phyloP scores from a whole-genome alignment of 1,140 invertebrate species.

The Heliconius congener region DNA sequence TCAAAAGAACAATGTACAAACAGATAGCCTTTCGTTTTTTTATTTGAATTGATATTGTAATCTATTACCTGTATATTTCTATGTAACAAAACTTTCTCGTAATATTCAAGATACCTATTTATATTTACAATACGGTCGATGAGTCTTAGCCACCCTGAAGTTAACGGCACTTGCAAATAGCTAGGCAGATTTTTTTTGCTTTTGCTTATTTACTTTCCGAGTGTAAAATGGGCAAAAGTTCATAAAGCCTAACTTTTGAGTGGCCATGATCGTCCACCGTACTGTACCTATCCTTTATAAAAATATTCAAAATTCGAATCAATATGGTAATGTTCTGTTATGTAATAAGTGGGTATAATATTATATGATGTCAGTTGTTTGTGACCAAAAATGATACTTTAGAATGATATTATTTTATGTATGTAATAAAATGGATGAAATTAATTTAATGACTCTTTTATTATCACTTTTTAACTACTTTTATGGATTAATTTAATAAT shows the following conservation, averaged over 20 bases:
- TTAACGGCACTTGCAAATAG: too few species aligned
- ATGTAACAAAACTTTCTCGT: background rate
- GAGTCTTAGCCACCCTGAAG: too few species aligned
- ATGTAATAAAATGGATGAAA: slow-evolving; percentile 37
- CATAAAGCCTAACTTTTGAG: too few species aligned
- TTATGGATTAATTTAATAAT: background rate
- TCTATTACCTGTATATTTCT: background rate
- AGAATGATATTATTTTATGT: slow-evolving; percentile 38
- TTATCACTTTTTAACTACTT: background rate
- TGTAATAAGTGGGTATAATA: background rate
- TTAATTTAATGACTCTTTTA: background rate
- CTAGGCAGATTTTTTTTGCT: too few species aligned
- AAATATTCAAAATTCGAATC: slow-evolving; percentile 4
- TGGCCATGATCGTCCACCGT: too few species aligned
- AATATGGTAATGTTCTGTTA: background rate
- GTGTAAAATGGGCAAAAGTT: too few species aligned
- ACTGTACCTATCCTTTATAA: too few species aligned
- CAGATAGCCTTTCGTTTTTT: background rate
- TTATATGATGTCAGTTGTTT: slow-evolving; percentile 29
- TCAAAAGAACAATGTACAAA: background rate
- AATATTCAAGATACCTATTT: background rate
- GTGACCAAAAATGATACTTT: slow-evolving; percentile 36
- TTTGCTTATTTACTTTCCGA: too few species aligned
- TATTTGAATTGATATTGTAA: background rate
- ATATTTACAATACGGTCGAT: too few species aligned